Base-by-base conservation (phyloP, 2,797 vertebrate species). In the Salarias fasciatus region DNA sequence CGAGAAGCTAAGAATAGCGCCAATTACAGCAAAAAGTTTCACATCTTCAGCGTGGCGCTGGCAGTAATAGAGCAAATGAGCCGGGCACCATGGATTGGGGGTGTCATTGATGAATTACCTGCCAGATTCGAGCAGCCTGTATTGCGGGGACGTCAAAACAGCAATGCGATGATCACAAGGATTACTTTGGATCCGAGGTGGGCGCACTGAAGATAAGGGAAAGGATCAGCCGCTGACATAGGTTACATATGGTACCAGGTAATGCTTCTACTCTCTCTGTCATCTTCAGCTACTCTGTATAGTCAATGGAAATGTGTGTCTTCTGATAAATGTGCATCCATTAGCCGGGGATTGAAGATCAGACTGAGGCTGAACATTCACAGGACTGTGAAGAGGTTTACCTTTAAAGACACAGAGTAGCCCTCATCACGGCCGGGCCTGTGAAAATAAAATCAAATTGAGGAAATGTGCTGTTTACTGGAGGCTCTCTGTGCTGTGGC, bases 1-100 rank as follows among this genome's bases (percentile, higher is more conserved):
- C 75, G 48, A 83, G 60, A 61, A 9, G 77, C 92, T 91, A 92
- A 92, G 88, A 92, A 92, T 93, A 93, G 92, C 80, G 53, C 60
- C 79, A 86, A 82, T 87, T 87, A 80, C 85, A 80, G 77, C 12
- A 46, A 85, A 90, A 90, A 88, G 85, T 89, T 90, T 84, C 66
- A 72, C 44, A 44, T 72, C 58, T 48, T 63, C 72, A 57, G 45
- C 70, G 64, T 70, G 69, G 56, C 13, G 66, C 50, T 36, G 61
- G 47, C 31, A 78, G 50, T 14, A n/a, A 63, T 38, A 7, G 72
- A 69, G 70, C 78, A 78, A 71, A 80, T 65, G 72, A 77, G 63
- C 48, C 79, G 66, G 77, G 69, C 61, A 59, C 63, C 67, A 72
- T 71, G 69, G 55, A 41, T 40, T 33, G 72, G 56, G 79, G 11